Conservation (phyloP, 2,888 invertebrate species). For the Perdita meconis region DNA sequence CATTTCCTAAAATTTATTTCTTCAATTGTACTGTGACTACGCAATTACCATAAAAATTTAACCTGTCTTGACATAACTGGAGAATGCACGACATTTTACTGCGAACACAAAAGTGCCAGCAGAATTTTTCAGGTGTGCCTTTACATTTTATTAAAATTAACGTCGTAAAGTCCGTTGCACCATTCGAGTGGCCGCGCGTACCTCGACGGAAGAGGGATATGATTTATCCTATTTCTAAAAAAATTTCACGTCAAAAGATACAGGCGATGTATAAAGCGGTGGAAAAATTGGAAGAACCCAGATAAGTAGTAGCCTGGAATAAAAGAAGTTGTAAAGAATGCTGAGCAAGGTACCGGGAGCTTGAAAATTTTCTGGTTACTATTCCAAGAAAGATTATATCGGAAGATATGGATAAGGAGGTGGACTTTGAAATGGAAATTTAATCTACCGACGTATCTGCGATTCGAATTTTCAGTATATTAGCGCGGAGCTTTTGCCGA, state of each 20-base stretch:
- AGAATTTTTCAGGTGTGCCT: not conserved
- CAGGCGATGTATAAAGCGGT: not conserved
- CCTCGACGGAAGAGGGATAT: not conserved
- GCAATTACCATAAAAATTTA: too few species aligned
- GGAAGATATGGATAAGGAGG: conserved; percentile 1
- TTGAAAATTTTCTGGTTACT: not conserved
- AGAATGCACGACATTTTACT: too few species aligned
- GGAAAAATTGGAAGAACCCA: not conserved
- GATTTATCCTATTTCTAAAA: conserved; percentile 4
- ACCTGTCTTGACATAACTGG: too few species aligned
- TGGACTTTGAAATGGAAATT: conserved; percentile 25
- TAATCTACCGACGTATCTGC: conserved; percentile 22
- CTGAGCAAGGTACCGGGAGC: not conserved
- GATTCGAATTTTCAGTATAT: conserved; percentile 14
- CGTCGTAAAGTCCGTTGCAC: not conserved
- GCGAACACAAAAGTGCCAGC: too few species aligned
- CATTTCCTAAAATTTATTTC: too few species aligned
- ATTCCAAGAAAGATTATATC: conserved; percentile 16
- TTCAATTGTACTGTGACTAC: too few species aligned
- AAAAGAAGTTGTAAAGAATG: conserved; percentile 12
- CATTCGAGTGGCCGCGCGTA: not conserved
- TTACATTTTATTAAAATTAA: conserved; percentile 8
- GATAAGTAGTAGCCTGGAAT: conserved; percentile 2
- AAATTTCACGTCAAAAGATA: conserved; percentile 9
- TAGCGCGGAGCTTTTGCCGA: not conserved